A percentile compares a stretch with the other conserved stretches of the same genome.
These are phyloP conservation scores for Agonopterix arenella DNA, from an alignment of 2,888 invertebrate species.

Conservation along the genomic window DNA sequence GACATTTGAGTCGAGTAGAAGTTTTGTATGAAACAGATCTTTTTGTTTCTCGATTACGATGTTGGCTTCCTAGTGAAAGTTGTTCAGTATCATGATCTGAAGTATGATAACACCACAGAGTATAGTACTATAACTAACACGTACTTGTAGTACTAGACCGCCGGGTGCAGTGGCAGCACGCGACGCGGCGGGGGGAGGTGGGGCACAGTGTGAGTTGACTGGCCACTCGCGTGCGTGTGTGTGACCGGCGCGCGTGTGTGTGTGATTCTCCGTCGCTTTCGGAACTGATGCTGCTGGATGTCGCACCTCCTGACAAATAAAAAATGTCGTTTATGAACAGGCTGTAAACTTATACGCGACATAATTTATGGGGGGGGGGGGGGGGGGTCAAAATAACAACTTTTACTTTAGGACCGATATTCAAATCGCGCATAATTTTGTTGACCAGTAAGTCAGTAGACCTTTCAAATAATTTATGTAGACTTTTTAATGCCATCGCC, in stretches of 20 bases:
- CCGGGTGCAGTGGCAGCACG: constrained; percentile 34
- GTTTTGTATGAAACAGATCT: too few relatives aligned
- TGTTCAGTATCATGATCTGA: too few relatives aligned
- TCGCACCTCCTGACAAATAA: constrained; percentile 34
- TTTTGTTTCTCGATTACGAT: too few relatives aligned
- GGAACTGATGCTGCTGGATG: constrained; percentile 55
- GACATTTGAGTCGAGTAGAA: too few relatives aligned
- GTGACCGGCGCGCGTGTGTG: constrained; percentile 17
- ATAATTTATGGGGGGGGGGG: too few relatives aligned
- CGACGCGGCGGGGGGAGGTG: constrained; percentile 45
- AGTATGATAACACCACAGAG: too few relatives aligned
- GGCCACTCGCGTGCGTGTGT: constrained; percentile 31
- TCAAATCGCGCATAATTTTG: too few relatives aligned
- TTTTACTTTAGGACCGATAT: too few relatives aligned
- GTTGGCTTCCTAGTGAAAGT: too few relatives aligned
- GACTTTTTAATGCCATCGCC: too few relatives aligned
- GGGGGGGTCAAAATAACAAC: too few relatives aligned
- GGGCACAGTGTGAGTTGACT: constrained; percentile 64
- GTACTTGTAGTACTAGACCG: constrained; percentile 27
- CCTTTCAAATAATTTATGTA: background rate
- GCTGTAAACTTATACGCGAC: background rate
- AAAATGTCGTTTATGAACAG: background rate
- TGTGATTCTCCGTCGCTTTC: constrained; percentile 54
- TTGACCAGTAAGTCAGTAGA: too few relatives aligned
- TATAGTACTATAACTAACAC: constrained; percentile 12